Conservation (phyloP, 2,113 vertebrate species). For the Rhynchopsitta pachyrhyncha region DNA sequence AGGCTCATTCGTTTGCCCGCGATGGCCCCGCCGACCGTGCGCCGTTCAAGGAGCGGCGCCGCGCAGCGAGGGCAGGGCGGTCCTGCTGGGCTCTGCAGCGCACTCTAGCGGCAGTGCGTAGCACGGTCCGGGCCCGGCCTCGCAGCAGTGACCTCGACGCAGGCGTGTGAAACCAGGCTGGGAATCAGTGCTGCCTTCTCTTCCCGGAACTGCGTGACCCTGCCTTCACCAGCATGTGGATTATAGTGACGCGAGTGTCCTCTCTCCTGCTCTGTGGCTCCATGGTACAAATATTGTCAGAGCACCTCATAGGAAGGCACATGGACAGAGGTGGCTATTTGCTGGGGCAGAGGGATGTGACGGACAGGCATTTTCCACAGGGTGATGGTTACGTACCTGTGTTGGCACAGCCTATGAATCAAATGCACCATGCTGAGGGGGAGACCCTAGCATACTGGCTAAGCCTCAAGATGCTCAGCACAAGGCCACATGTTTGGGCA, state of each 20-base stretch:
- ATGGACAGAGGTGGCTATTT: rapidly evolving
- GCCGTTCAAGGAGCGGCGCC: background rate
- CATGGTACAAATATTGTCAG: rapidly evolving
- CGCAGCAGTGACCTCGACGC: background rate
- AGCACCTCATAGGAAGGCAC: rapidly evolving
- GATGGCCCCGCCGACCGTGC: rapidly evolving
- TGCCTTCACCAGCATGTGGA: background rate
- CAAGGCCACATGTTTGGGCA: too few species aligned
- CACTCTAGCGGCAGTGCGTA: background rate
- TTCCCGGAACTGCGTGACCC: background rate
- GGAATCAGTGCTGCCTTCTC: background rate
- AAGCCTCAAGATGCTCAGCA: background rate
- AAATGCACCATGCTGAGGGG: background rate
- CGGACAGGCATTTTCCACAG: rapidly evolving
- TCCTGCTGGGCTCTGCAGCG: background rate
- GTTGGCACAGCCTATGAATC: background rate
- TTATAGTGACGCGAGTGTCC: rapidly evolving
- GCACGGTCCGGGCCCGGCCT: background rate
- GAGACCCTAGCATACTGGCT: background rate
- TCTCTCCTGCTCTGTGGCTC: background rate
- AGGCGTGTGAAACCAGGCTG: background rate
- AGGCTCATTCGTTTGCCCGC: background rate
- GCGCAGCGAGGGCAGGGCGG: too few species aligned
- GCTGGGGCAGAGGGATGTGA: rapidly evolving
- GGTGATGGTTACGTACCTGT: background rate